Base-by-base conservation (phyloP, 2,888 invertebrate genomes). In the Hofmannophila pseudospretella region DNA sequence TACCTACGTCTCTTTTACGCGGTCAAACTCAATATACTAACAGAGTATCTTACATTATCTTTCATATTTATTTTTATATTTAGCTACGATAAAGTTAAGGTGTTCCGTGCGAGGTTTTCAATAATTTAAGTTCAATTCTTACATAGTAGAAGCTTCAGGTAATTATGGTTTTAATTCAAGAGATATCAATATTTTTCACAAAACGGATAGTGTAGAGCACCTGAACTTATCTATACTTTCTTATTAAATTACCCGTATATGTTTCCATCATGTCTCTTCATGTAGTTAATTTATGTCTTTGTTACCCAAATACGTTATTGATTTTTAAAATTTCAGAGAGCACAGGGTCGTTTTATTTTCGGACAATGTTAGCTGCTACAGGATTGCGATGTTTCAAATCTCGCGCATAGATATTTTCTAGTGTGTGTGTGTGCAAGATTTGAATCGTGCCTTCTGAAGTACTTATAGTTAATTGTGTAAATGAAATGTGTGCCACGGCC, bases 21-120 rank as follows among this genome's bases (percentile, higher is more conserved):
- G 7, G 5, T 27, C 2, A 11, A 7, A 27, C 14, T 23, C 49
- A 28, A 38, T n/a, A 32, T 28, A 30, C 34, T 26, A 25, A 34
- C 40, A 20, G 19, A 30, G 16, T 44, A 36, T 51, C 51, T n/a
- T 42, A 48, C 45, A 38, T 42, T 51, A 54, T 41, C 46, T 49
- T 35, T 54, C 61, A 66, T 62, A 46, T 52, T 54, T 51, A 39
- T 39, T 14, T 44, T 57, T 47, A 51, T 58, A 65, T 66, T 54
- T 58, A 51, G 65, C 54, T 68, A 63, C 64, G 77, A 74, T 77
- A 71, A 79, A 80, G 78, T 82, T 79, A 77, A 80, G 80, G 85
- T 80, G 79, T 80, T 85, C 85, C 85, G 85, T 85, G 85, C 88
- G 85, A 82, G 78, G 72, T 81, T 61, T 63, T 61, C 47, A 54